These are phyloP conservation scores for Mormyrops boulengeri DNA, from an alignment of 2,797 vertebrate genomes.

Conservation along the genomic window DNA sequence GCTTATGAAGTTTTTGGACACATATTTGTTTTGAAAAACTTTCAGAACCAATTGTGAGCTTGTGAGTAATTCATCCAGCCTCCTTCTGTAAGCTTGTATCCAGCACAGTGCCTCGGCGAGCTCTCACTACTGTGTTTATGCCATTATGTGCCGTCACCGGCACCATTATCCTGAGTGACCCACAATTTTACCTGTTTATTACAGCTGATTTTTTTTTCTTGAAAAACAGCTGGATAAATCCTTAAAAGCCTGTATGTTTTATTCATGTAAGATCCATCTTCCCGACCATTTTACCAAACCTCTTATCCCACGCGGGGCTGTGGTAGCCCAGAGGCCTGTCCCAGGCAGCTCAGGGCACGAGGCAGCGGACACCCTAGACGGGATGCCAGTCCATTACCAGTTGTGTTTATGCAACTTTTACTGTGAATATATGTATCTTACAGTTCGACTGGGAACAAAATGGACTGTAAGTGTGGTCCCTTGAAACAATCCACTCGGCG, in stretches of 20 bases:
- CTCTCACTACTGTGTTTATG: not conserved
- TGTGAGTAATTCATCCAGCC: not conserved
- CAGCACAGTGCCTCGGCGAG: not conserved
- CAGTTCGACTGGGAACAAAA: not conserved
- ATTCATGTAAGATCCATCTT: not conserved
- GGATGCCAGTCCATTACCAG: not conserved
- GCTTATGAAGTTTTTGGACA: not conserved
- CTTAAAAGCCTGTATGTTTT: not conserved
- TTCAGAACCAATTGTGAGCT: not conserved
- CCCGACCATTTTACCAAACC: not conserved
- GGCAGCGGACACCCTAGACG: not conserved
- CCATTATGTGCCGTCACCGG: not conserved
- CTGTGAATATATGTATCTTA: not conserved
- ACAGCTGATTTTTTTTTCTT: not conserved
- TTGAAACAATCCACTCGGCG: not conserved
- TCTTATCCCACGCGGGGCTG: not conserved
- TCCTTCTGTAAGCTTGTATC: not conserved
- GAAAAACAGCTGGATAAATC: not conserved
- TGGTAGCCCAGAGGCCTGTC: not conserved
- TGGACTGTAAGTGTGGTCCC: not conserved
- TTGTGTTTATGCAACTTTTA: not conserved
- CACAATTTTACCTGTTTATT: not conserved
- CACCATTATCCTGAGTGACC: not conserved
- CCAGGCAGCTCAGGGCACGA: not conserved
- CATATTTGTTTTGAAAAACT: not conserved